Evolutionary conservation across 37 sponge, comb jelly and placozoan species (phyloP).

Genomic region (Tethya wilhelma): DNA sequence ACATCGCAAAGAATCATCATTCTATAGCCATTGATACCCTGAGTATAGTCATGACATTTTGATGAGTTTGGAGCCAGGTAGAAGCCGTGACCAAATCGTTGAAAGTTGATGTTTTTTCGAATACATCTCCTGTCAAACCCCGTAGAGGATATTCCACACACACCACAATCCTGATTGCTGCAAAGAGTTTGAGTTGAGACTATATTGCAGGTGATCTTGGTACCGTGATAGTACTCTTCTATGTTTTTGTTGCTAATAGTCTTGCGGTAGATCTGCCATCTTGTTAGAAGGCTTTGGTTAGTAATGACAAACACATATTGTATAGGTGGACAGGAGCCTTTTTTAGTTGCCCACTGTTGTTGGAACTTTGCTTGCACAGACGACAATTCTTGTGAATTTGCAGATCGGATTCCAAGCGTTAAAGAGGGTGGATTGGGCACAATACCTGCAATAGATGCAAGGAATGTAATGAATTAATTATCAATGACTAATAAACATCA

Average conservation of each 20-base stretch:
- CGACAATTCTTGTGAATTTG: background rate
- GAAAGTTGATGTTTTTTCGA: slow-evolving; percentile 56
- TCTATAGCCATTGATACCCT: slow-evolving; percentile 50
- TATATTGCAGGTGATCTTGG: slow-evolving; percentile 72
- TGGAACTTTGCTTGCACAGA: slow-evolving; percentile 15
- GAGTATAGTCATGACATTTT: slow-evolving; percentile 86
- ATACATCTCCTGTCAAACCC: slow-evolving; percentile 58
- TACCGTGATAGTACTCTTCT: slow-evolving; percentile 77
- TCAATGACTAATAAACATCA: too few relatives aligned
- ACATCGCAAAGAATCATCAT: slow-evolving; percentile 76
- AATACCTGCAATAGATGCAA: background rate
- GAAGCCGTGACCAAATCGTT: slow-evolving; percentile 78
- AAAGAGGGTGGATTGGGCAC: background rate
- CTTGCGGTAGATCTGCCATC: slow-evolving; percentile 21
- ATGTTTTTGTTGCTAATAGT: slow-evolving; percentile 6
- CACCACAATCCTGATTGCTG: slow-evolving; percentile 51
- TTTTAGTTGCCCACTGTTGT: slow-evolving; percentile 5
- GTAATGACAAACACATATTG: slow-evolving; percentile 7
- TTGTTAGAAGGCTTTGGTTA: slow-evolving; percentile 5
- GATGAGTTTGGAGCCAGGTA: slow-evolving; percentile 85
- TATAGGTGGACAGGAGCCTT: slow-evolving; percentile 49
- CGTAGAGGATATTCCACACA: slow-evolving; percentile 64
- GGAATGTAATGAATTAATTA: background rate
- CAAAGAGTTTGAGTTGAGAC: slow-evolving; percentile 30
- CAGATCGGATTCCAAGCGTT: background rate